Percentiles rank a stretch among this genome's conserved stretches.
Evolutionary conservation across 2,888 invertebrate genomes (phyloP).

Genomic region (Apodemia mormo): DNA sequence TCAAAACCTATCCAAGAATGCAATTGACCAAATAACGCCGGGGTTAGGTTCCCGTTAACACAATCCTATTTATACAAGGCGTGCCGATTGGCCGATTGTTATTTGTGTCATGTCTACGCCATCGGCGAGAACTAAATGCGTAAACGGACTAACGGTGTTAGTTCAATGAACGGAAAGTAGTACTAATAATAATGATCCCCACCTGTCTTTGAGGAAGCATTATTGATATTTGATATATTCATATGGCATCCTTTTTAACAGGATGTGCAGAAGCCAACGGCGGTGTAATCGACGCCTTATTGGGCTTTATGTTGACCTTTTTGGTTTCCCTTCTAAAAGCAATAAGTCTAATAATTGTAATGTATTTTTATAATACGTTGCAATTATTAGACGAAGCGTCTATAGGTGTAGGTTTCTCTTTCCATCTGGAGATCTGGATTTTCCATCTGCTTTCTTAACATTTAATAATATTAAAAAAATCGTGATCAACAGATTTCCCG

Average conservation of each 20-base stretch:
- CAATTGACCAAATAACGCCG: slow-evolving; percentile 19
- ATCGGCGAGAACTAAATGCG: slow-evolving; percentile 70
- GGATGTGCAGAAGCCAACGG: slow-evolving; percentile 41
- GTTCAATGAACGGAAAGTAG: slow-evolving; percentile 77
- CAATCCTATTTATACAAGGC: slow-evolving; percentile 45
- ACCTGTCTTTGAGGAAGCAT: slow-evolving; percentile 66
- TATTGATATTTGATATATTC: slow-evolving; percentile 44
- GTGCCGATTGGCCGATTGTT: slow-evolving; percentile 66
- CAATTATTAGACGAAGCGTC: too few relatives aligned
- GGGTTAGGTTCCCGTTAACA: slow-evolving; percentile 43
- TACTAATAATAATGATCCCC: slow-evolving; percentile 70
- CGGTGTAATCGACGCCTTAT: neutral
- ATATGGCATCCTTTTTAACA: slow-evolving; percentile 49
- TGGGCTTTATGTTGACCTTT: slow-evolving; percentile 1
- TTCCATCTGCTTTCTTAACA: too few relatives aligned
- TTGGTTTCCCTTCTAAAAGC: neutral
- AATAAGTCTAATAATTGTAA: neutral
- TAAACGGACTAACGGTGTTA: slow-evolving; percentile 73
- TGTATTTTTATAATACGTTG: too few relatives aligned
- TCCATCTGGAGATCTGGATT: too few relatives aligned
- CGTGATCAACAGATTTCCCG: too few relatives aligned
- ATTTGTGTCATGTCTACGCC: slow-evolving; percentile 72
- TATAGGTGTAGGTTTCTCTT: too few relatives aligned
- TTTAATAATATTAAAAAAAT: too few relatives aligned
- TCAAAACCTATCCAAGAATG: slow-evolving; percentile 16